phyloP scores from a whole-genome alignment of 2,797 vertebrate species.

The Neoniphon sammara region DNA sequence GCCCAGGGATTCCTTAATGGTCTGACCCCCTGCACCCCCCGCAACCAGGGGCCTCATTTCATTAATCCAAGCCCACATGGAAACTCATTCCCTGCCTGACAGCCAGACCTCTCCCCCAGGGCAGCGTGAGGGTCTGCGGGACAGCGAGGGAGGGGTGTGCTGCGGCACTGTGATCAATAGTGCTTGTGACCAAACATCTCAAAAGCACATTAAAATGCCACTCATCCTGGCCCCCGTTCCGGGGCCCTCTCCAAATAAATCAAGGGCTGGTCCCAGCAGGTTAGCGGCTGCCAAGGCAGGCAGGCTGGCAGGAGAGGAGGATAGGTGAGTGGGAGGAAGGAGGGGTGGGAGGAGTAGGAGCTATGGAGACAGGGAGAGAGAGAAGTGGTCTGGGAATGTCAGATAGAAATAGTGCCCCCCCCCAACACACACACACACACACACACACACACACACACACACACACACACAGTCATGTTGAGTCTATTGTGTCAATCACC shows the following conservation, averaged over 20 bases:
- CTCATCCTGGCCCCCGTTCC: constrained; percentile 80
- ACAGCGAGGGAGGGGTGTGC: constrained; percentile 58
- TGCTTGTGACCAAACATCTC: constrained; percentile 87
- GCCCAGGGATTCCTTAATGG: constrained; percentile 83
- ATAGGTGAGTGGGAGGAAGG: constrained; percentile 52
- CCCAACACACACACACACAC: constrained; percentile 46
- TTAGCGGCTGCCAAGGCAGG: constrained; percentile 71
- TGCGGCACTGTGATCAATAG: constrained; percentile 84
- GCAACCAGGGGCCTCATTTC: constrained; percentile 79
- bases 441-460: constrained; percentile 30
- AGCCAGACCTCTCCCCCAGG: constrained; percentile 74
- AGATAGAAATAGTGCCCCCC: constrained; percentile 48
- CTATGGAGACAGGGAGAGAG: background rate
- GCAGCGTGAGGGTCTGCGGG: constrained; percentile 64
- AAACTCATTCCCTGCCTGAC: constrained; percentile 85
- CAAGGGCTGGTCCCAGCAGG: constrained; percentile 80
- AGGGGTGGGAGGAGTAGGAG: constrained; percentile 8
- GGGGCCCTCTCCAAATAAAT: constrained; percentile 84
- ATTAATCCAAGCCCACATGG: constrained; percentile 83
- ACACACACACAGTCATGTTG: constrained; percentile 56
- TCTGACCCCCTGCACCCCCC: constrained; percentile 78
- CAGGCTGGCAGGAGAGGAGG: constrained; percentile 56
- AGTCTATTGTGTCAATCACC: constrained; percentile 66
- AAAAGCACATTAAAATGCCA: constrained; percentile 89
- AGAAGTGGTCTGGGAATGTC: constrained; percentile 51